Base-by-base conservation (phyloP, 2,888 invertebrate genomes). In the Troides aeacus region DNA sequence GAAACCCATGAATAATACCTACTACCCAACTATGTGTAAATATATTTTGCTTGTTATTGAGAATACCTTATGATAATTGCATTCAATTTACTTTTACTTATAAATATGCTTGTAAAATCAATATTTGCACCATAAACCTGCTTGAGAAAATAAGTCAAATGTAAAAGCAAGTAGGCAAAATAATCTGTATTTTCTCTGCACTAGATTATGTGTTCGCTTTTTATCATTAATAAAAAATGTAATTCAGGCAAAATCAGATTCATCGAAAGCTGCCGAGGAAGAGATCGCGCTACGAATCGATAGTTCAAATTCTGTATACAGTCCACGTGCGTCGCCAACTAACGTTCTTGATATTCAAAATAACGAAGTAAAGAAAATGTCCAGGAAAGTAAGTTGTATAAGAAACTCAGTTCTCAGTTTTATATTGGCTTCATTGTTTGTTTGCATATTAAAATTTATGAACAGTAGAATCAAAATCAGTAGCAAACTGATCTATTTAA, bases 201-300 rank as follows among this genome's bases (percentile, higher is more conserved):
- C 18, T 46, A 7, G n/a, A 53, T 53, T 18, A 18, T 12, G 18
- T 53, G 1, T n/a, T 53, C 53, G 53, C 1, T 4, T 18, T 53
- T n/a, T n/a, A n/a, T 53, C n/a, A 18, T 53, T 18, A n/a, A 18
- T 50, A 57, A 23, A n/a, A 58, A 58, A 58, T 23, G 23, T 12
- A 23, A 21, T 46, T 12, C 71, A 91, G 90, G 77, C 84, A 0
- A 90, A 87, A 70, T 88, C 89, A 2, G 89, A 89, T 3, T 60
- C 70, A 36, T 76, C 82, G 0, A 86, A 88, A 0, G 87, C 79
- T 70, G 75, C 78, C 0, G 90, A 90, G 74, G 89, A 89, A 8
- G 92, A 92, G 72, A 83, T 90, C 10, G 83, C 90, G 0, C 72
- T 91, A 0, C 79, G 88, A 1, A 88, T 91, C 50, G 87, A 88